Evolutionary conservation across 2,113 vertebrate species (phyloP).

Genomic region (Hymenochirus boettgeri): DNA sequence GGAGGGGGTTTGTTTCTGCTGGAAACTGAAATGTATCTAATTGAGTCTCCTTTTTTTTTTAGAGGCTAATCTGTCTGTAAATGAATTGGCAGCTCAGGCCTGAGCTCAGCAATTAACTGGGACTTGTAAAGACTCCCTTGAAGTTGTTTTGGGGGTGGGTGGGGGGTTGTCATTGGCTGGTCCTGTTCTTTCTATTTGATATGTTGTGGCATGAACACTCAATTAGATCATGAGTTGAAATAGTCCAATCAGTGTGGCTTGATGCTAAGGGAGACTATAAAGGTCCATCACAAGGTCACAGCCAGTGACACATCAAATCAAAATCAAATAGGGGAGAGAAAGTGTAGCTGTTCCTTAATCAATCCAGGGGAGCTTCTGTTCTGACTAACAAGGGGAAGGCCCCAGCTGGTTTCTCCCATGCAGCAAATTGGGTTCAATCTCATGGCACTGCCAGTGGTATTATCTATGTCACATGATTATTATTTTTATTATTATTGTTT

Average conservation of each 20-base stretch:
- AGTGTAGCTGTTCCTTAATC: slow-evolving; percentile 75
- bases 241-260: slow-evolving; percentile 89
- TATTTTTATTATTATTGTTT: too few species aligned
- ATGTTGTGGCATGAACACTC: slow-evolving; percentile 97
- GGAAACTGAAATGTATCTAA: slow-evolving; percentile 47
- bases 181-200: slow-evolving; percentile 68
- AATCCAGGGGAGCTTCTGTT: slow-evolving; percentile 56
- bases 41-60: slow-evolving; percentile 56
- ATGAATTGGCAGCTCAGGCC: slow-evolving; percentile 53
- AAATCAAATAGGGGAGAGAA: slow-evolving; percentile 86
- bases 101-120: slow-evolving; percentile 67
- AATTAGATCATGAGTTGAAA: slow-evolving; percentile 98
- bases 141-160: too few species aligned
- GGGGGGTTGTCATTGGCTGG: too few species aligned
- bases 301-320: slow-evolving; percentile 98
- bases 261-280: slow-evolving; percentile 89
- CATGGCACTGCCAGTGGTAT: background rate
- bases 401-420: too few species aligned
- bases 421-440: slow-evolving; percentile 53
- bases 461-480: too few species aligned
- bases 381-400: slow-evolving; percentile 37
- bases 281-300: slow-evolving; percentile 91
- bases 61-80: slow-evolving; percentile 53
- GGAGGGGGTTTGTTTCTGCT: slow-evolving; percentile 12
- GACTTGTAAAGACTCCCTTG: slow-evolving; percentile 39